Evolutionary conservation across 2,888 invertebrate genomes (phyloP), one percentile per base, ranked within the genome.

Genomic region (Thereva unica): DNA sequence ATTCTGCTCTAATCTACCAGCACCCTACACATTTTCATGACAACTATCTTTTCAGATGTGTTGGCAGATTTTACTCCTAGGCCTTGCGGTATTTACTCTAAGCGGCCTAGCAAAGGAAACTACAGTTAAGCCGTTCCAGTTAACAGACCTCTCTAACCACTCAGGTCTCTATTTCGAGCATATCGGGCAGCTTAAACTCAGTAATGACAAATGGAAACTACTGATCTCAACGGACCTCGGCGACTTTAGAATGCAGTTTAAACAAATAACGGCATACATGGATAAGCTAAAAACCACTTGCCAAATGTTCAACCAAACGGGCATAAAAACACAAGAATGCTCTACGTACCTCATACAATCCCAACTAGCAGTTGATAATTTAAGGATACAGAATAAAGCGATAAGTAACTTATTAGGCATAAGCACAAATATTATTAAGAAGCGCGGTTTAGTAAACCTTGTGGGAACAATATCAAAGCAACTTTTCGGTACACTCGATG

Each of bases 401-500:
- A 47, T 47, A 47, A 47, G 47, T 10, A n/a, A 7, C n/a, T 10
- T 47, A 12, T 2, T 47, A 10, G 47, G 5, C 5, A 4, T 12
- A 10, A 10, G n/a, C 12, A 10, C 47, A n/a, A 47, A 47, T n/a
- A 10, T 47, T 10, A 47, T 47, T n/a, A 3, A 5, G n/a, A 47
- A 47, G 12, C n/a, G 47, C 4, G 47, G 4, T 47, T 10, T 47
- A 10, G 10, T 47, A 47, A 47, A 47, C 47, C n/a, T 47, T 47
- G 47, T 47, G 5, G 47, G 47, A 9, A 47, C 47, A 2, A 12
- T 12, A 4, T 6, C 47, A n/a, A 47, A 47, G 10, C 10, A 47
- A 10, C 47, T 47, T 47, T 47, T 47, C 4, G 47, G 50, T 34
- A 50, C 50, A 4, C 34, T 50, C 1, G 50, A 50, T 34, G 50